Percentiles rank a stretch among this genome's conserved stretches.
phyloP scores from a whole-genome alignment of 1,140 invertebrate genomes.

The Drosophila mayri region DNA sequence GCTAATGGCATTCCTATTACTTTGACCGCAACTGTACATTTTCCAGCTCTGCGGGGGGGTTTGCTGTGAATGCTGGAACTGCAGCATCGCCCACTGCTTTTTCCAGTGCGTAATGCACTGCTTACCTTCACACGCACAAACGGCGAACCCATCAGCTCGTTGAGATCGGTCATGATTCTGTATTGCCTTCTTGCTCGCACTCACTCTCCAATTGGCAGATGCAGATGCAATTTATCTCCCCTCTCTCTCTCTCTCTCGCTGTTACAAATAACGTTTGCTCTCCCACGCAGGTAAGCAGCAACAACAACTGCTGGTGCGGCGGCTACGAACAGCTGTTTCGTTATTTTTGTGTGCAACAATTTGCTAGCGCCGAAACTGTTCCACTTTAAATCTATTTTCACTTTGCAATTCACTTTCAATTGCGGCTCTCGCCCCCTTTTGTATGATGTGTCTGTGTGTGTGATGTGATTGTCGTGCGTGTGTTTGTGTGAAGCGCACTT shows the following conservation, averaged over 20 bases:
- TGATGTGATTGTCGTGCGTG: conserved; percentile 3
- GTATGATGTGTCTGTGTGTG: conserved; percentile 4
- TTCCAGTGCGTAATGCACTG: conserved; percentile 2
- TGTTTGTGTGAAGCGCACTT: conserved; percentile 40
- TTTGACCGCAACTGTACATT: conserved; percentile 7
- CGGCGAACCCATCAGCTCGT: conserved; percentile 76
- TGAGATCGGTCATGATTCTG: conserved; percentile 77
- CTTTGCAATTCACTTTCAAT: conserved; percentile 76
- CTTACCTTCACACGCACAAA: conserved; percentile 84
- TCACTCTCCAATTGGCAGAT: conserved; percentile 2
- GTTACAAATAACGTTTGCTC: background rate
- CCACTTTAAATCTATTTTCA: conserved; percentile 74
- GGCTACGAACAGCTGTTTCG: conserved; percentile 51
- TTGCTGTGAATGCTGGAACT: background rate
- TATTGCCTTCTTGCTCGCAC: conserved; percentile 12
- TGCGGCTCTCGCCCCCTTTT: conserved; percentile 39
- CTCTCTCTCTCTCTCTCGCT: background rate
- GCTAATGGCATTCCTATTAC: background rate
- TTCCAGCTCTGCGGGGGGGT: conserved; percentile 7
- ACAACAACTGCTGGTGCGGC: background rate
- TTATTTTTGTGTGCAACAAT: conserved; percentile 68
- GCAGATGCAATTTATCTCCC: conserved; percentile 3
- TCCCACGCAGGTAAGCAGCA: conserved; percentile 31
- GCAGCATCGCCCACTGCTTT: conserved; percentile 14
- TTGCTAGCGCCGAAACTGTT: conserved; percentile 53